A percentile compares a stretch with the other conserved stretches of the same genome.
phyloP scores from a whole-genome alignment of 92 coral and sea anemone genomes.

The Scolanthus callimorphus region DNA sequence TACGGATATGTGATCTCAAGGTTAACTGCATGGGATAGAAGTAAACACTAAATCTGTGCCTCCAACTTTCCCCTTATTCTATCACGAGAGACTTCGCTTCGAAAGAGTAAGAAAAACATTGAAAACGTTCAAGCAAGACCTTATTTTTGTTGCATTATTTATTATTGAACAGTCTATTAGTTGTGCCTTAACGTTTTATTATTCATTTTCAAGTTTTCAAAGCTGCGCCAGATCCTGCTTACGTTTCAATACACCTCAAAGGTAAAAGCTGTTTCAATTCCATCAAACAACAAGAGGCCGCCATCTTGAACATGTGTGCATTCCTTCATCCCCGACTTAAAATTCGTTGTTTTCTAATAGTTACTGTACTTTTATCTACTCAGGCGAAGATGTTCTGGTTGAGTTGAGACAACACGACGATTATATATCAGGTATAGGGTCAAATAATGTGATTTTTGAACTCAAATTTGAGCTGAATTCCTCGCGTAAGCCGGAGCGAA shows the following conservation, averaged over 20 bases:
- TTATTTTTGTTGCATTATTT: conserved; percentile 14
- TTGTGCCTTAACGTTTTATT: not conserved
- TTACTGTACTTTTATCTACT: not conserved
- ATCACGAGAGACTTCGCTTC: conserved; percentile 94
- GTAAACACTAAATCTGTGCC: conserved; percentile 93
- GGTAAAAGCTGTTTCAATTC: conserved; percentile 40
- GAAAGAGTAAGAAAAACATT: conserved; percentile 73
- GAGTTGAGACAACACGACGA: conserved; percentile 96
- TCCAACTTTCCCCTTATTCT: conserved; percentile 95
- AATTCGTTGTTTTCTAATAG: not conserved
- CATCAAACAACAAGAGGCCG: conserved; percentile 6
- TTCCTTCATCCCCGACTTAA: not conserved
- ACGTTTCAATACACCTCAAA: conserved; percentile 92
- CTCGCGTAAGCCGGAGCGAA: no score
- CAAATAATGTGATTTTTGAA: not conserved
- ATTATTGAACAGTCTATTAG: conserved; percentile 1
- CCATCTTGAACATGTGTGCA: conserved; percentile 21
- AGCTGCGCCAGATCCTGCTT: conserved; percentile 97
- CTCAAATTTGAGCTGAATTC: no score
- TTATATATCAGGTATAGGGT: conserved; percentile 93
- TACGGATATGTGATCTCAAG: conserved; percentile 92
- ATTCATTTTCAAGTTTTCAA: conserved; percentile 67
- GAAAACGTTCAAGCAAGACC: conserved; percentile 3
- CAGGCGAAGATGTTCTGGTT: conserved; percentile 89
- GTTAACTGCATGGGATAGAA: conserved; percentile 96